Evolutionary conservation across 2,113 vertebrate genomes (phyloP).

Genomic region (Carollia perspicillata): DNA sequence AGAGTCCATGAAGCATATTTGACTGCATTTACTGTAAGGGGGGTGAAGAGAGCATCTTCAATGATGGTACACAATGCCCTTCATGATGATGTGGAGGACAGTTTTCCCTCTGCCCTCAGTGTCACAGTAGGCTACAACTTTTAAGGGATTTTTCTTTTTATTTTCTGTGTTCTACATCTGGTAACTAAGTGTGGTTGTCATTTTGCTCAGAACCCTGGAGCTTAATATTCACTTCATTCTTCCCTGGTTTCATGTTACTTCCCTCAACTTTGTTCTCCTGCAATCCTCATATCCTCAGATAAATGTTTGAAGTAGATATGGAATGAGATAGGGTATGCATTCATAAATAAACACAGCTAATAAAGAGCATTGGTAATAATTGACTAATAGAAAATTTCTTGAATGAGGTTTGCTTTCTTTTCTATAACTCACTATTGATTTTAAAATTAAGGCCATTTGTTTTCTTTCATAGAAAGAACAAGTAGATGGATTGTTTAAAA

Average conservation of each 20-base stretch:
- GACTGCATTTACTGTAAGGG: not conserved
- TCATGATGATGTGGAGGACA: not conserved
- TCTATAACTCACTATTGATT: not conserved
- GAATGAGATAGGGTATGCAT: not conserved
- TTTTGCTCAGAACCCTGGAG: not conserved
- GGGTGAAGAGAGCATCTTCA: fast-evolving
- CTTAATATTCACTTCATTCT: not conserved
- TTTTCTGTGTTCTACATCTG: not conserved
- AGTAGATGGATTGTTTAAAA: not conserved
- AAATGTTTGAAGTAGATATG: not conserved
- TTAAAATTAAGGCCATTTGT: not conserved
- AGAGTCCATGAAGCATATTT: not conserved
- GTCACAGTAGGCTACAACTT: not conserved
- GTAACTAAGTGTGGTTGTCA: not conserved
- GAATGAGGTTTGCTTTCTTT: not conserved
- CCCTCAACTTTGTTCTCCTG: not conserved
- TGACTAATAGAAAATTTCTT: not conserved
- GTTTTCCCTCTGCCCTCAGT: not conserved
- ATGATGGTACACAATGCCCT: fast-evolving
- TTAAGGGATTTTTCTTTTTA: not conserved
- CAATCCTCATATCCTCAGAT: not conserved
- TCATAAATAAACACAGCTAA: not conserved
- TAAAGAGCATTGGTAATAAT: not conserved
- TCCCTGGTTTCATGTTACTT: not conserved
- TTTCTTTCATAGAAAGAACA: not conserved